Base-by-base conservation (phyloP, 2,113 vertebrate species). In the Oncorhynchus gorbuscha region DNA sequence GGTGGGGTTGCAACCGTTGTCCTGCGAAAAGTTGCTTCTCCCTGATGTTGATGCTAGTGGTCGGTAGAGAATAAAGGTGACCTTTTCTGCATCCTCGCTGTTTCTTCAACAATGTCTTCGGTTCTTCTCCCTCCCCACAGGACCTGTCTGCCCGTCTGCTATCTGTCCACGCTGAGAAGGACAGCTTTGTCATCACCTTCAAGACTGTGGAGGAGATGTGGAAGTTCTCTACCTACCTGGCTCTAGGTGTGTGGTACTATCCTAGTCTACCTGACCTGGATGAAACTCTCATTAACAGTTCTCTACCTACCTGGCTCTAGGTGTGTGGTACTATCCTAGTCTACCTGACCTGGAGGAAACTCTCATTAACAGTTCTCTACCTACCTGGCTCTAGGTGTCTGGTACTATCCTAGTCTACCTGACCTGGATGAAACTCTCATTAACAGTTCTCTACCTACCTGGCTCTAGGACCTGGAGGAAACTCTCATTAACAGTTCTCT, bases 141-240 rank as follows among this genome's bases (percentile, higher is more conserved):
- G 98, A 99, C 83, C 91, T 99, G 75, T 99, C 98, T 66, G 96
- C 97, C 65, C 95, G 97, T 74, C 84, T 99, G 89, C 93, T 99
- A 59, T 96, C 94, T 3, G 88, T 95, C 66, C 95, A 96, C 62
- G 95, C 97, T 45, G 95, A 98, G 83, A 92, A 94, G 81, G 93
- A 96, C 79, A 92, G 94, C 75, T 97, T 99, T 83, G 85, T 97
- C 14, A 93, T 99, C 85, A 97, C 96, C 48, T 99, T 99, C 87
- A 99, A 96, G 92, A 99, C 98, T 3, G 84, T 96, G 28, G 97
- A 99, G 83, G 98, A 99, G 93, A 94, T 98, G 78, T 99, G 98
- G 97, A 99, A 95, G 89, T 99, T 99, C 87, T 97, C 97, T n/a
- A 98, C 96, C 0, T 99, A 99, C 51, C 87, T 99, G 67, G 90